These are phyloP conservation scores for Perccottus glenii DNA, from an alignment of 2,113 vertebrate species.

Conservation along the genomic window DNA sequence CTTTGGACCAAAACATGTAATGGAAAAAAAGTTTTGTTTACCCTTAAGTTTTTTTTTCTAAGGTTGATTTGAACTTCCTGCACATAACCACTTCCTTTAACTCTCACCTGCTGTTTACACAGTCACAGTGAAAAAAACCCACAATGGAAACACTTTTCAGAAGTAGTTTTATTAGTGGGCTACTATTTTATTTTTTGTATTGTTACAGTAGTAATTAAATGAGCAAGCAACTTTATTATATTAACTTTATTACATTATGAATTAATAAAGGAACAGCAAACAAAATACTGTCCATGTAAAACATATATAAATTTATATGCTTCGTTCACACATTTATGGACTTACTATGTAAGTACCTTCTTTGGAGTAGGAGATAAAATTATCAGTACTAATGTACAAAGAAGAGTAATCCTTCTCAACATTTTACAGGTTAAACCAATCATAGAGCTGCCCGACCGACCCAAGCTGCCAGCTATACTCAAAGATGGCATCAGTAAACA, in stretches of 20 bases:
- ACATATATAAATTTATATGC: too few species aligned
- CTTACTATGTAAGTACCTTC: too few species aligned
- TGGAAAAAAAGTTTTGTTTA: too few species aligned
- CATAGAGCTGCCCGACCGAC: conserved; percentile 65
- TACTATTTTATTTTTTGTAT: too few species aligned
- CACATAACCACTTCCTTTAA: conserved; percentile 8
- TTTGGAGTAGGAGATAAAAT: too few species aligned
- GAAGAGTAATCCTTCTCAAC: conserved; percentile 16
- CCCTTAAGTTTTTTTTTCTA: background rate
- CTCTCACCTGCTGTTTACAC: background rate
- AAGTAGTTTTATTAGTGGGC: background rate
- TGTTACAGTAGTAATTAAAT: too few species aligned
- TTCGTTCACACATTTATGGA: too few species aligned
- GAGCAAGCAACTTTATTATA: too few species aligned
- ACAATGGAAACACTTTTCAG: conserved; percentile 5
- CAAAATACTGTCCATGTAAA: too few species aligned
- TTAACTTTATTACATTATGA: too few species aligned
- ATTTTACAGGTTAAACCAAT: conserved; percentile 62
- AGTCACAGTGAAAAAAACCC: conserved; percentile 11
- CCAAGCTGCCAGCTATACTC: conserved; percentile 79
- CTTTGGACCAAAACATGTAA: background rate
- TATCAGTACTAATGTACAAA: too few species aligned
- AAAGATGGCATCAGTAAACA: conserved; percentile 76
- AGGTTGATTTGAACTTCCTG: background rate
- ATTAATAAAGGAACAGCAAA: too few species aligned